Evolutionary conservation across 2,888 invertebrate species (phyloP), one percentile per base, ranked within the genome.

Genomic region (Tachina lurida): DNA sequence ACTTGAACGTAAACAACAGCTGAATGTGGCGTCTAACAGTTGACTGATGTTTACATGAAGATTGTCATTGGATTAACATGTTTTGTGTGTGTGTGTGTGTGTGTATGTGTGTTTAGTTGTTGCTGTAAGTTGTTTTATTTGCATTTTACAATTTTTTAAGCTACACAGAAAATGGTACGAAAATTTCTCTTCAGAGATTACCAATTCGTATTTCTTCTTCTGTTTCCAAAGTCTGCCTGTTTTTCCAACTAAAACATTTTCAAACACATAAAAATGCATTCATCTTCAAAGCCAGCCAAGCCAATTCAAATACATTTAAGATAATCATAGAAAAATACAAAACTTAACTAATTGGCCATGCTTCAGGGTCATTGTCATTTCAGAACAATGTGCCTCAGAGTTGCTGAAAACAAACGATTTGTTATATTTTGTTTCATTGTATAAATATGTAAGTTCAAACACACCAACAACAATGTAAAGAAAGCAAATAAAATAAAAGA

Each of bases 21-120:
- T 76, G 81, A 78, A 86, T 63, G 71, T 90, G 89, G 89, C 79
- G 87, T 84, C 87, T 87, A 81, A 76, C 90, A 89, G 91, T 89
- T 91, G 90, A 90, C 91, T 90, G 91, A 90, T 90, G 91, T 91
- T 89, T 91, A 91, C 90, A 91, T 89, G 91, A 89, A 90, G 91
- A 91, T 90, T 91, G 90, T 91, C 90, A 91, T 90, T 90, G 91
- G 86, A 81, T 83, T 83, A 82, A 76, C 84, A 83, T 80, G 78
- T 83, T 76, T 31, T 31, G 2, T 31, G 31, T 31, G 31, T 31
- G 31, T 83, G 75, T 81, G 15, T 63, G 43, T 65, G 15, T 84
- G 31, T 31, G 31, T 31, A 7, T 31, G 31, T 31, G 31, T 31
- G 7, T 73, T 65, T 47, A 62, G 74, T 41, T 84, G 80, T 71